phyloP scores from a whole-genome alignment of 2,113 vertebrate species.

The Aptenodytes forsteri region DNA sequence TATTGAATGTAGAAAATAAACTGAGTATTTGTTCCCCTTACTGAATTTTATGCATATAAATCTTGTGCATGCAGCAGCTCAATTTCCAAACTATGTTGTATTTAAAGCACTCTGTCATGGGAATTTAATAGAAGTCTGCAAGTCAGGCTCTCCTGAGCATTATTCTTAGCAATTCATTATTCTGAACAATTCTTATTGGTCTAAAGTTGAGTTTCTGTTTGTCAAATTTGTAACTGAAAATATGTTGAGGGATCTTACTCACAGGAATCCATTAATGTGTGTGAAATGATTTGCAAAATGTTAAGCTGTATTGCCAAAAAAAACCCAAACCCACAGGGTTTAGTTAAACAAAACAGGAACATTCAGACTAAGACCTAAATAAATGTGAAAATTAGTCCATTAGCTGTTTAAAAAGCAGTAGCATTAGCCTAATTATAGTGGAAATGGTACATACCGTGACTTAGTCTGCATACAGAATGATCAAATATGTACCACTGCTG shows the following conservation, averaged over 20 bases:
- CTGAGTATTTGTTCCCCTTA: not conserved
- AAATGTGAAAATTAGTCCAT: not conserved
- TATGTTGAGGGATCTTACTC: not conserved
- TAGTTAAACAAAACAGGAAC: not conserved
- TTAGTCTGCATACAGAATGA: not conserved
- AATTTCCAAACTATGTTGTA: not conserved
- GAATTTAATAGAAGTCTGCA: not conserved
- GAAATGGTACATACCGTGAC: not conserved
- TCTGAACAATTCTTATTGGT: not conserved
- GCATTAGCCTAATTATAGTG: not conserved
- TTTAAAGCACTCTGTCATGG: not conserved
- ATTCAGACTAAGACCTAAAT: not conserved
- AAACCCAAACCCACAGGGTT: not conserved
- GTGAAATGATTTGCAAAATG: not conserved
- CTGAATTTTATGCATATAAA: not conserved
- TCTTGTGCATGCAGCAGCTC: not conserved
- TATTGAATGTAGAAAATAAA: not conserved
- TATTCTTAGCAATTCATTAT: not conserved
- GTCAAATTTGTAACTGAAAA: not conserved
- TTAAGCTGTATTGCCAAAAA: not conserved
- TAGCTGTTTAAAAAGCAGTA: not conserved
- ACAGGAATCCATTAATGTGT: not conserved
- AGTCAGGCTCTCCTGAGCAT: not conserved
- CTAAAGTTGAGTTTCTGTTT: not conserved
- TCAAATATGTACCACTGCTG: not conserved